These are phyloP conservation scores for Solea solea DNA, from an alignment of 2,113 vertebrate genomes.

Conservation along the genomic window DNA sequence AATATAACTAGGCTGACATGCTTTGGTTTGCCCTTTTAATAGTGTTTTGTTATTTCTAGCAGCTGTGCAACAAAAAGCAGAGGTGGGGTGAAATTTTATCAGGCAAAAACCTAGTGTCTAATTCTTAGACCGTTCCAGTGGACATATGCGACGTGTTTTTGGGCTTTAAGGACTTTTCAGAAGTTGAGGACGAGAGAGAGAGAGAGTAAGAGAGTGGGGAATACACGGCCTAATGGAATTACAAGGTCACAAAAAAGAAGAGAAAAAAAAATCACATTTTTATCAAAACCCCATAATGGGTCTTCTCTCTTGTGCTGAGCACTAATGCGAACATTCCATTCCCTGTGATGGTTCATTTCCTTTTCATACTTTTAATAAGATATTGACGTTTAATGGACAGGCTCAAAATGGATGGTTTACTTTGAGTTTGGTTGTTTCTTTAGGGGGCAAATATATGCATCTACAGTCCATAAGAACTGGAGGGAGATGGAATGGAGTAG, in stretches of 20 bases:
- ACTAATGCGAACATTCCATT: conserved; percentile 74
- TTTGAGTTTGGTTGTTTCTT: conserved; percentile 55
- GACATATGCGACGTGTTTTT: conserved; percentile 19
- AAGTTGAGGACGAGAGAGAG: conserved; percentile 55
- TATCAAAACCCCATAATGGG: conserved; percentile 75
- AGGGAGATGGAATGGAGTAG: conserved; percentile 2
- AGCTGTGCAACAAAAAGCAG: conserved; percentile 49
- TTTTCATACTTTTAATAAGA: conserved; percentile 78
- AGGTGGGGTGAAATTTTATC: conserved; percentile 58
- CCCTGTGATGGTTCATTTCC: conserved; percentile 67
- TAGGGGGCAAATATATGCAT: conserved; percentile 1
- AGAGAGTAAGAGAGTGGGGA: conserved; percentile 8
- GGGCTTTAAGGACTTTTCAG: conserved; percentile 48
- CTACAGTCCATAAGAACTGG: conserved; percentile 10
- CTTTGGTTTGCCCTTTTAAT: conserved; percentile 80
- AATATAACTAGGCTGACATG: conserved; percentile 74
- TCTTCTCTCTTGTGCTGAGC: conserved; percentile 67
- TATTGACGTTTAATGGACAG: conserved; percentile 75
- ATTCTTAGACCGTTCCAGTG: conserved; percentile 64
- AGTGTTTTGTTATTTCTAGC: conserved; percentile 77
- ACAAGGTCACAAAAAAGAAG: conserved; percentile 71
- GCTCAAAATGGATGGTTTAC: conserved; percentile 69
- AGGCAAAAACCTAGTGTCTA: conserved; percentile 23
- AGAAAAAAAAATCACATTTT: conserved; percentile 63
- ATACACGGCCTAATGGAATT: conserved; percentile 76